Conservation (phyloP, 1,140 invertebrate genomes). For the Mycetomoellerius zeteki region DNA sequence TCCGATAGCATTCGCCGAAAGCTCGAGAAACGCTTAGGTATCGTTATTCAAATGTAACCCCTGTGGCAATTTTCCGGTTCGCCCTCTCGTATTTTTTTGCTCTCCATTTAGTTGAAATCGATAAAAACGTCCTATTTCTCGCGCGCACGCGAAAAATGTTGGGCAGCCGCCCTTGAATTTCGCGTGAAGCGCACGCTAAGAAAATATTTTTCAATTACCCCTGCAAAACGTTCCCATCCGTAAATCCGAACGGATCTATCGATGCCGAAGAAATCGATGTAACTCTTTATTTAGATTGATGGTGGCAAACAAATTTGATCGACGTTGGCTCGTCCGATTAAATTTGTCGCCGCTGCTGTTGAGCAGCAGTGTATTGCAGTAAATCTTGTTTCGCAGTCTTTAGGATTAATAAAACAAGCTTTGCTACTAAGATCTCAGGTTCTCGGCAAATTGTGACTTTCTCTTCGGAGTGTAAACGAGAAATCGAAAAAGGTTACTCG, state of each 20-base stretch:
- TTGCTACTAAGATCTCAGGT: conserved; percentile 23
- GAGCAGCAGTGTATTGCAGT: conserved; percentile 24
- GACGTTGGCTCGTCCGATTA: neutral
- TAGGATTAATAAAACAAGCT: conserved; percentile 57
- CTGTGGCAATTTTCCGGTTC: conserved; percentile 48
- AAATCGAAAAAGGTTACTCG: conserved; percentile 46
- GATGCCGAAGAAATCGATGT: conserved; percentile 21
- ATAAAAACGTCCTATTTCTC: conserved; percentile 60
- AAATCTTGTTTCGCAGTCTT: conserved; percentile 45
- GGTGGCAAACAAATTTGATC: conserved; percentile 57
- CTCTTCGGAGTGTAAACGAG: conserved; percentile 39
- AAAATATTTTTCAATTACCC: conserved; percentile 62
- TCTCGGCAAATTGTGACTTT: conserved; percentile 56
- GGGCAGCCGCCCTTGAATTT: conserved; percentile 34
- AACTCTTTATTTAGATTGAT: conserved; percentile 54
- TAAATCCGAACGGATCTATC: conserved; percentile 47
- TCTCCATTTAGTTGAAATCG: conserved; percentile 39
- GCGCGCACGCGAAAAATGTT: conserved; percentile 49
- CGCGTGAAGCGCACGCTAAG: neutral
- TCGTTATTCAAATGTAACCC: conserved; percentile 62
- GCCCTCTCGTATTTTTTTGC: conserved; percentile 47
- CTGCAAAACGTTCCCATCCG: neutral
- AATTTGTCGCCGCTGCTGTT: neutral
- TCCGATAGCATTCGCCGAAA: conserved; percentile 42
- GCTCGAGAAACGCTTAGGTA: conserved; percentile 51